Evolutionary conservation across 2,888 invertebrate genomes (phyloP).

Genomic region (Carterocephalus palaemon): DNA sequence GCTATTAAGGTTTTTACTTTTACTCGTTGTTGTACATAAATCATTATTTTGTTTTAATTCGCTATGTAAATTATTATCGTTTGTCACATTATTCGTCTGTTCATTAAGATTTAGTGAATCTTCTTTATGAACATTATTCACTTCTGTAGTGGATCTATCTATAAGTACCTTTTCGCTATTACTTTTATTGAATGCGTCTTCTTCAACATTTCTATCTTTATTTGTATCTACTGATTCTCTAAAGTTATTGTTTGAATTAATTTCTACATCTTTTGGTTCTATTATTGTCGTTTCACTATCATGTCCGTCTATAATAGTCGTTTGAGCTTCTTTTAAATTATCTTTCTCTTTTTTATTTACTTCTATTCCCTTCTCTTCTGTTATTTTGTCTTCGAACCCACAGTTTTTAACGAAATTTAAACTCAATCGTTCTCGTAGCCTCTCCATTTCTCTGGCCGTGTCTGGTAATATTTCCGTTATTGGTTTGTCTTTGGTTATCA

Average conservation of each 20-base stretch:
- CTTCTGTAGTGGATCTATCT: background rate
- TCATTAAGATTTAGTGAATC: no score
- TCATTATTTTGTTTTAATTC: no score
- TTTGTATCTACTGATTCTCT: no score
- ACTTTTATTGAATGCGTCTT: background rate
- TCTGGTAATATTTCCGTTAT: slow-evolving; percentile 54
- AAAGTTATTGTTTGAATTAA: no score
- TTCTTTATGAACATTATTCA: background rate
- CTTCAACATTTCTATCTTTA: no score
- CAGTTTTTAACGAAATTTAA: no score
- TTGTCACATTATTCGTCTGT: background rate
- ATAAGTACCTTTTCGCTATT: background rate
- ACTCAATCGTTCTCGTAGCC: no score
- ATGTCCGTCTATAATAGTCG: no score
- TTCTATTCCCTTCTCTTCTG: background rate
- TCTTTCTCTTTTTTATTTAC: background rate
- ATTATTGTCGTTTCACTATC: no score
- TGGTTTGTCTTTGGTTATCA: slow-evolving; percentile 45
- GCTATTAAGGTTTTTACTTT: slow-evolving; percentile 6
- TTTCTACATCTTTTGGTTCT: no score
- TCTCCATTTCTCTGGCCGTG: slow-evolving; percentile 26
- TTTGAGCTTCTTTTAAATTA: background rate
- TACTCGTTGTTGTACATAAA: slow-evolving; percentile 3
- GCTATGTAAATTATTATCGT: background rate
- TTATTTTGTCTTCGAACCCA: background rate